Conservation (phyloP, 2,797 vertebrate genomes). For the Melopsittacus undulatus region DNA sequence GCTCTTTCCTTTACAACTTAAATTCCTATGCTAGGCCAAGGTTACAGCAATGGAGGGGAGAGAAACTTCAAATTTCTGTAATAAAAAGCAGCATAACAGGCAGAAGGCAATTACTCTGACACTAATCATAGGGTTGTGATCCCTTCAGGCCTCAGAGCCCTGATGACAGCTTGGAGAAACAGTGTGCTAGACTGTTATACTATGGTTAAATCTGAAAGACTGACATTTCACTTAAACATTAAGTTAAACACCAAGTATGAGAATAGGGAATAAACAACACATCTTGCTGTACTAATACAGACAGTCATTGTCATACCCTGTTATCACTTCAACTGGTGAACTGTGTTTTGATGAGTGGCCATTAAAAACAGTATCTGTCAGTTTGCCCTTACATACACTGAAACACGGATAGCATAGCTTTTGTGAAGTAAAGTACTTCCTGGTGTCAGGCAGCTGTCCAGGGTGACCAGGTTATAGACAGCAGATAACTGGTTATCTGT, state of each 20-base stretch:
- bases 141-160: not conserved
- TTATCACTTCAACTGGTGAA: not conserved
- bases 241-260: not conserved
- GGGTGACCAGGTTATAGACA: not conserved
- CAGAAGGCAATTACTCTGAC: not conserved
- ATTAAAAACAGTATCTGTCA: not conserved
- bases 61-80: not conserved
- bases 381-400: fast-evolving
- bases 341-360: not conserved
- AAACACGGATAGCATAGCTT: fast-evolving
- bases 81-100: not conserved
- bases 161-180: not conserved
- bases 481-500: not conserved
- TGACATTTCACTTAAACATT: not conserved
- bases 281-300: not conserved
- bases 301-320: fast-evolving
- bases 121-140: not conserved
- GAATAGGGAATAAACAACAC: not conserved
- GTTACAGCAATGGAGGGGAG: not conserved
- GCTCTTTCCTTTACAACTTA: not conserved
- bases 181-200: not conserved
- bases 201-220: not conserved
- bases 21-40: not conserved
- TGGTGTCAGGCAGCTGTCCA: not conserved
- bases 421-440: not conserved